phyloP scores from a whole-genome alignment of 2,797 vertebrate species.

The Falco berigora region DNA sequence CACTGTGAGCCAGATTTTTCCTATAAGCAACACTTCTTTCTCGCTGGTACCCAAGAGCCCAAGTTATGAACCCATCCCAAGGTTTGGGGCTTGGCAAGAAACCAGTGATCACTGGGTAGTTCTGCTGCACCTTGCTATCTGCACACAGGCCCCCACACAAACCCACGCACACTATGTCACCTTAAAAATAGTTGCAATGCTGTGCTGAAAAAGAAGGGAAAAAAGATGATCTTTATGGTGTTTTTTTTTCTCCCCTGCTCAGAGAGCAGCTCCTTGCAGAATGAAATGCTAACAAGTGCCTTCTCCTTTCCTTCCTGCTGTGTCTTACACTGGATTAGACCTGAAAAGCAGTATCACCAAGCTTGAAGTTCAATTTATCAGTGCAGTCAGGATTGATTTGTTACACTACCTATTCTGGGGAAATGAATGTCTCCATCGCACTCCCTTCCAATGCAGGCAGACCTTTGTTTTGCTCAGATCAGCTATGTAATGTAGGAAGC shows the following conservation, averaged over 20 bases:
- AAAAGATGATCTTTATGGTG: background rate
- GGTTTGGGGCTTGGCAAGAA: background rate
- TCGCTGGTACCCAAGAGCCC: background rate
- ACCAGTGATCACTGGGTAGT: rapidly evolving
- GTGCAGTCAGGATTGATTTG: slow-evolving; percentile 50
- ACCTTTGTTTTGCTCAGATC: slow-evolving; percentile 62
- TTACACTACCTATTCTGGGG: slow-evolving; percentile 42
- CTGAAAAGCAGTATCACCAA: slow-evolving; percentile 49
- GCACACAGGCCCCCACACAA: rapidly evolving
- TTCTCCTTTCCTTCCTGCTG: slow-evolving; percentile 50
- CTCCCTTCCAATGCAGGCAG: slow-evolving; percentile 31
- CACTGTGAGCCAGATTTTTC: background rate
- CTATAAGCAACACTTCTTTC: background rate
- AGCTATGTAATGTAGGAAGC: slow-evolving; percentile 53
- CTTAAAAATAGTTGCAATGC: background rate
- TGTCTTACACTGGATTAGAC: slow-evolving; percentile 54
- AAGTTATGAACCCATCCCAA: background rate
- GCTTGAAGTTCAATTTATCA: slow-evolving; percentile 60
- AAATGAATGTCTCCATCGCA: slow-evolving; percentile 31
- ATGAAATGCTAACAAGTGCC: slow-evolving; percentile 30
- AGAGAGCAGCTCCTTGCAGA: slow-evolving; percentile 14
- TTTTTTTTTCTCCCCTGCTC: background rate
- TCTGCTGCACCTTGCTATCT: background rate
- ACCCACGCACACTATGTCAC: background rate
- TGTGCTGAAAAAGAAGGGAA: background rate